Evolutionary conservation across 2,113 vertebrate species (phyloP), one percentile per base, ranked within the genome.

Genomic region (Poecilia latipinna): DNA sequence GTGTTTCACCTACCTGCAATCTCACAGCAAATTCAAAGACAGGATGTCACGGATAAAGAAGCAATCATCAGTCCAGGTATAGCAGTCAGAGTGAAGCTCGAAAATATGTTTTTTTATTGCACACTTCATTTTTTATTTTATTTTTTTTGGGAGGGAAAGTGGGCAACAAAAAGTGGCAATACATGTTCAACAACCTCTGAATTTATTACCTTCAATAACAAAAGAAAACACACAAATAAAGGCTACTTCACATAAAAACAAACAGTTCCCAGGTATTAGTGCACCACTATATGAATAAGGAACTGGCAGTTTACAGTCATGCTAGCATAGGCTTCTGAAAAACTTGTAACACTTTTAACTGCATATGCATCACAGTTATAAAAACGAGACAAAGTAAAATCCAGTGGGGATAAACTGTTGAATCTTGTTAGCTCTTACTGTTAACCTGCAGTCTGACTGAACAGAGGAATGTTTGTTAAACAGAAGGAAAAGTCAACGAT

Each of bases 41-140:
- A 78, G 15, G 33, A 83, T 57, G 77, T 78, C 72, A 73, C 13
- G 44, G 70, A 81, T 72, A 80, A 80, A 86, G 75, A 83, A 26
- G 81, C 70, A 87, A 86, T 72, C 75, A 92, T 44, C 71, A 90
- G 82, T 85, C 80, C 82, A 93, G 69, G 88, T 82, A 89, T 82
- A 89, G 79, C 77, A 90, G 85, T 71, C 84, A 89, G 66, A 82
- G 65, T 61, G 74, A 90, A 78, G 84, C 84, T 92, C 90, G 84
- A 82, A 92, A 92, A 93, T 90, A 91, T 79, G 71, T 77, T 84
- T 89, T 87, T 95, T 94, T 95, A 95, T 94, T 95, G 91, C 93
- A 94, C 93, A 94, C 93, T 90, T 91, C 86, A 92, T 75, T 82
- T 74, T 72, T 37, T 37, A 31, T 33, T 67, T 33, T 61, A 13